These are phyloP conservation scores for Rhingia campestris DNA, from an alignment of 2,888 invertebrate genomes.

Conservation along the genomic window DNA sequence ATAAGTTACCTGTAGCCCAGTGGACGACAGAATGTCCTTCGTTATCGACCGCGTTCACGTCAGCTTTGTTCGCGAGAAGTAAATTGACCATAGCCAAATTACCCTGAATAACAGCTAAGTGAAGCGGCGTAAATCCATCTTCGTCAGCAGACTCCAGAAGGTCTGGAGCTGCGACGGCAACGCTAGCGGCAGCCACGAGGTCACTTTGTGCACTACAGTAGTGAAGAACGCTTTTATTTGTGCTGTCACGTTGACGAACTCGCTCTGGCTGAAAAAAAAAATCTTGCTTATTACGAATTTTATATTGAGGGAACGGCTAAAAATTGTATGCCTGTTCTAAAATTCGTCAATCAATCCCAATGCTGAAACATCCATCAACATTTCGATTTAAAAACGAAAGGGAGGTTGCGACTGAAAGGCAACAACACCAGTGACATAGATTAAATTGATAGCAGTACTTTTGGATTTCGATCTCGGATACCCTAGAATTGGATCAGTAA, in stretches of 20 bases:
- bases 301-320: no score
- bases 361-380: no score
- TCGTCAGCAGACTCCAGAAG: conserved; percentile 93
- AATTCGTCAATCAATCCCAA: no score
- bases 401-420: no score
- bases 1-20: conserved; percentile 95
- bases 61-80: conserved; percentile 93
- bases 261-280: conserved; percentile 84
- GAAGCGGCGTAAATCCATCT: conserved; percentile 97
- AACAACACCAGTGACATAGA: no score
- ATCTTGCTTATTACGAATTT: not conserved
- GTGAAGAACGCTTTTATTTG: conserved; percentile 94
- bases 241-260: conserved; percentile 90
- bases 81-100: conserved; percentile 93
- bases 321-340: not conserved
- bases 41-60: conserved; percentile 94
- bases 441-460: no score
- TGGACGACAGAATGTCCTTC: conserved; percentile 98
- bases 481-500: no score
- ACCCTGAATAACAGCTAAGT: conserved; percentile 97
- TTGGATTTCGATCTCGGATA: no score
- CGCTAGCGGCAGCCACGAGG: conserved; percentile 87
- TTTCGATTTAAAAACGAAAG: no score
- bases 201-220: conserved; percentile 89
- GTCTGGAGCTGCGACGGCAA: conserved; percentile 93